Percentiles rank a stretch among this genome's conserved stretches.
Evolutionary conservation across 2,797 vertebrate genomes (phyloP).

Genomic region (Siniperca scherzeri): DNA sequence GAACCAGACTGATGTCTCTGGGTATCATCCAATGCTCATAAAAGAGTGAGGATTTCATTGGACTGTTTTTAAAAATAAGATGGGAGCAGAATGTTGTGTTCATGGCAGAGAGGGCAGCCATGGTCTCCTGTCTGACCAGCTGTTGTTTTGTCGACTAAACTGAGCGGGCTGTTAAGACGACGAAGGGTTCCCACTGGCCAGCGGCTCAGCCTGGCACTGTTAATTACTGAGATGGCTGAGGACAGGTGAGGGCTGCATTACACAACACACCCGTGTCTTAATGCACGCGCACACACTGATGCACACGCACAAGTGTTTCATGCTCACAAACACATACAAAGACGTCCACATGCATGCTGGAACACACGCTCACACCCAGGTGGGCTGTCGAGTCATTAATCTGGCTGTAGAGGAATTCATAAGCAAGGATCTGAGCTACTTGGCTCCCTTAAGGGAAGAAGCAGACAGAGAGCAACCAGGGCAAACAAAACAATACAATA

Average conservation of each 20-base stretch:
- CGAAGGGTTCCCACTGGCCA: slow-evolving; percentile 56
- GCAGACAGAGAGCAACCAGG: slow-evolving; percentile 17
- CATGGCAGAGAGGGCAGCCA: slow-evolving; percentile 34
- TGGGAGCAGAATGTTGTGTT: slow-evolving; percentile 34
- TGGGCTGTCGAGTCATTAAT: slow-evolving; percentile 47
- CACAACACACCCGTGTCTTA: slow-evolving; percentile 46
- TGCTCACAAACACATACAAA: slow-evolving; percentile 18
- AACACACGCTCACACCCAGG: slow-evolving; percentile 14
- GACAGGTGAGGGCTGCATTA: slow-evolving; percentile 79
- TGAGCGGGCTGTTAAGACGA: slow-evolving; percentile 56
- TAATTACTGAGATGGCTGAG: slow-evolving; percentile 67
- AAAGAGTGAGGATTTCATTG: slow-evolving; percentile 23
- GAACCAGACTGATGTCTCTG: not conserved
- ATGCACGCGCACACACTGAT: slow-evolving; percentile 23
- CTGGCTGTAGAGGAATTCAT: slow-evolving; percentile 44
- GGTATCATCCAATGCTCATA: not conserved
- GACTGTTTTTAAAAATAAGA: slow-evolving; percentile 40
- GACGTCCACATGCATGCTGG: not conserved
- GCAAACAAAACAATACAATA: slow-evolving; percentile 14
- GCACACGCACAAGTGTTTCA: slow-evolving; percentile 21
- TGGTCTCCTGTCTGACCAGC: slow-evolving; percentile 64
- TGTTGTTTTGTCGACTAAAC: slow-evolving; percentile 79
- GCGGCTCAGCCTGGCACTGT: slow-evolving; percentile 42
- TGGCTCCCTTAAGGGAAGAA: slow-evolving; percentile 29
- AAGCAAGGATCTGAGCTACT: slow-evolving; percentile 38